These are phyloP conservation scores for Hoplodrina blanda DNA, from an alignment of 2,888 invertebrate genomes.

Conservation along the genomic window DNA sequence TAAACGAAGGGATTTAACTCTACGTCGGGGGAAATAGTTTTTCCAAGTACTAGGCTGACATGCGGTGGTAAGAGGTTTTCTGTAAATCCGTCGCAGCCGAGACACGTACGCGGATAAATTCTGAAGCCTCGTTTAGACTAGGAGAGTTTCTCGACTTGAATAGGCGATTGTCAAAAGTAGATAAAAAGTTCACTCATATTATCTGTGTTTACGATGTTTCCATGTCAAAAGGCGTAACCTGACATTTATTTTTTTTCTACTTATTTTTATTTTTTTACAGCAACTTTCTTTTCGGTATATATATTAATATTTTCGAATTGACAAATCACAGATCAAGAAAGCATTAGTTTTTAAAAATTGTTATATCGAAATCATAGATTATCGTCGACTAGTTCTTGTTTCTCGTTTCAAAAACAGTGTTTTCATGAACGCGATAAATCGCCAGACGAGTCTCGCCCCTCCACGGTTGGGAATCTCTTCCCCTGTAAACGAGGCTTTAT, in stretches of 20 bases:
- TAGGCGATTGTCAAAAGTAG: background rate
- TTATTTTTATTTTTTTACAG: too few relatives aligned
- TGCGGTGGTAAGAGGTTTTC: slow-evolving; percentile 76
- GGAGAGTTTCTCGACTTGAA: background rate
- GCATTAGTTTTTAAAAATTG: too few relatives aligned
- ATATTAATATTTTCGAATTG: background rate
- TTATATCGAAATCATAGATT: too few relatives aligned
- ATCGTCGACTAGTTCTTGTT: too few relatives aligned
- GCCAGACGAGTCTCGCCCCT: background rate
- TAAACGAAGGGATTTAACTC: slow-evolving; percentile 40
- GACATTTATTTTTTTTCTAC: background rate
- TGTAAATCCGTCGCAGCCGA: slow-evolving; percentile 71
- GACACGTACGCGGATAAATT: slow-evolving; percentile 74
- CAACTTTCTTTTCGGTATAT: too few relatives aligned
- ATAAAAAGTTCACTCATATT: background rate
- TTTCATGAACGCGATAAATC: background rate
- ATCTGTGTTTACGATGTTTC: too few relatives aligned
- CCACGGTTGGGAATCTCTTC: background rate
- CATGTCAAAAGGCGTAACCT: too few relatives aligned
- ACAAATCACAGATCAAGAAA: background rate
- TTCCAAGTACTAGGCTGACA: slow-evolving; percentile 75
- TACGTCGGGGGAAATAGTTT: slow-evolving; percentile 73
- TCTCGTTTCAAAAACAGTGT: too few relatives aligned
- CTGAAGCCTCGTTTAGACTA: slow-evolving; percentile 8
- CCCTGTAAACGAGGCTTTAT: slow-evolving; percentile 14